Evolutionary conservation across 2,888 invertebrate species (phyloP), one percentile per base, ranked within the genome.

Genomic region (Scotopteryx bipunctaria): DNA sequence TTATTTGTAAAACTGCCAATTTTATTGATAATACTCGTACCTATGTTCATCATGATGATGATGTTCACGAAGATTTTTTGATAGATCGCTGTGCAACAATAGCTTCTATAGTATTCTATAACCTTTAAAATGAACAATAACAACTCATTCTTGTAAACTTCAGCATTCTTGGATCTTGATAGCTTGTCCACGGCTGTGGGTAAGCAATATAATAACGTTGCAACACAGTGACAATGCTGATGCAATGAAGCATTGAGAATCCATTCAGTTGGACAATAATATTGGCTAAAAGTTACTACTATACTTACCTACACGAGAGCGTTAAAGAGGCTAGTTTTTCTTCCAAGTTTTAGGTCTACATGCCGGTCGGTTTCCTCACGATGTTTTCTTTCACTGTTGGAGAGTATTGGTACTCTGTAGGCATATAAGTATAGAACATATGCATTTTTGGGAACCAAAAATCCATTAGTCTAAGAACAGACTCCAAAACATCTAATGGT

Each of bases 191-290:
- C n/a, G 36, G 31, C 67, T 78, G 81, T 84, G 81, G 78, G 81
- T 81, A 82, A 78, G 75, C 70, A 76, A 74, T 73, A 83, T 83
- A 84, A 84, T 86, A 73, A 76, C 66, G 75, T 86, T 86, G 78
- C 85, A 72, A 83, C 78, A 86, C 79, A 69, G 74, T 81, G 49
- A 19, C 48, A 48, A 54, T 32, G 40, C 76, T 81, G 81, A 82
- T 82, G 86, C 75, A 85, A 85, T 40, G 25, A 35, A 40, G 33
- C 35, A 48, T 42, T 38, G 42, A 46, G 8, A 41, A 53, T 5
- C 37, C 33, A 35, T 31, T 25, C 25, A 31, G 21, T 32, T 38
- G 32, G 13, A 50, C 25, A 32, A 14, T 11, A 41, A 35, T 41
- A 13, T 31, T 31, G 13, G 17, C 27, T 5, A 9, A 27, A 27